Base-by-base conservation (phyloP, 2,113 vertebrate species). In the Anguilla japonica region DNA sequence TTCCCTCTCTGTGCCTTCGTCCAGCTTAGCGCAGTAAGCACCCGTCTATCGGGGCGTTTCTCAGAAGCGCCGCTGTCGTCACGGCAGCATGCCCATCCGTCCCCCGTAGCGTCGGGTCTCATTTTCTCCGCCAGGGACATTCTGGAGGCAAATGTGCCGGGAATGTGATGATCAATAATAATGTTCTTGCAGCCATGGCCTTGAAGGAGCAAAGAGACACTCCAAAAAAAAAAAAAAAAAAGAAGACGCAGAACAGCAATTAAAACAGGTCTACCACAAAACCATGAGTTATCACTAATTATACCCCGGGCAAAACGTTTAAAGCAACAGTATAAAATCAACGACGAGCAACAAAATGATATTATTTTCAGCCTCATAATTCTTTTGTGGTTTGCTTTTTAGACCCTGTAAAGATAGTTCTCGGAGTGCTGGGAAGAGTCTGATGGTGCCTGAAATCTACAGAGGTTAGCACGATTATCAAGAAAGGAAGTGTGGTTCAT, bases 381-480 rank as follows among this genome's bases (percentile, higher is more conserved):
- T 60, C 57, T 60, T 60, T 34, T 34, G 34, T 34, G 34, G 34
- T 34, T 34, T 34, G 34, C 34, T 34, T 20, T 20, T 60, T 6
- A 46, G 43, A 8, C 57, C 14, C 57, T 60, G 57, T 60, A 20
- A 60, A 7, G 57, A 60, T 60, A 60, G 14, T 20, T 2, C 0
- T 15, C 57, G 57, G 2, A 3, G 18, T 14, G 57, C 13, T 14
- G 57, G 57, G 57, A 60, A 60, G 13, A 20, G 57, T 20, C 18
- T 20, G 57, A 13, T 20, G 57, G 57, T 60, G 57, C 18, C 57
- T 46, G 43, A 60, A 16, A 16, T 60, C 57, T 60, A 13, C 57
- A 53, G 84, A 84, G 63, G 26, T 84, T 13, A 53, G 84, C 67
- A 75, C 63, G 75, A 50, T 46, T 46, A 75, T 22, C 83, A 26